Base-by-base conservation (phyloP, 2,888 invertebrate species). In the Galerucella pusilla region DNA sequence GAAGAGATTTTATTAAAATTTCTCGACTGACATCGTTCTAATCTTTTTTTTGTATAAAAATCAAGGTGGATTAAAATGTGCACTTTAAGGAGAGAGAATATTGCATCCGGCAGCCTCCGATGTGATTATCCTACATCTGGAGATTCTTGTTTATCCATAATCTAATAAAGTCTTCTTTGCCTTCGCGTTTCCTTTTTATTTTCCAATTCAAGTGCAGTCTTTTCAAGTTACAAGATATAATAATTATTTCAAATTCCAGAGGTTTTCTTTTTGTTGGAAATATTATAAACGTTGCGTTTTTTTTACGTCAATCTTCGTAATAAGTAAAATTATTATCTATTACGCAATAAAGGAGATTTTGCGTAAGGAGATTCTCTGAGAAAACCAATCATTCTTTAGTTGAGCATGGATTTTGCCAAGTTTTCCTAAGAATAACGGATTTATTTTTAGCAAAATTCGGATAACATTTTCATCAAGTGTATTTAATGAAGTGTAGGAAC, bases 381-480 rank as follows among this genome's bases (percentile, higher is more conserved):
- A 49, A 49, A 49, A 12, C 49, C 49, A 49, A 49, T 49, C 49
- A 49, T 49, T 49, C 49, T 49, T 49, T 59, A 20, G 16, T 59
- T 16, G 20, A 16, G 16, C 59, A 59, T 9, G 20, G 25, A 59
- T 59, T 59, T 16, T 59, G 12, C 59, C 25, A 59, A 59, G 59
- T 25, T 25, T 60, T 25, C 28, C 28, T 60, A 25, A 28, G 16
- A 60, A 60, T 25, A 11, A 20, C 59, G 25, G 25, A 20, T 59
- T 59, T 59, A 59, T 59, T 59, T 59, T 16, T 25, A 59, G 59
- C 16, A 59, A 20, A 20, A 59, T 59, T 59, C 20, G 59, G 59
- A 59, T 59, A 49, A 12, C 49, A 49, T 49, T 49, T 49, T 49
- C 49, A 49, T 49, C 12, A 52, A 52, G 52, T 52, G n/a, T 12